Percentiles rank a stretch among this genome's conserved stretches.
Evolutionary conservation across 1,140 invertebrate genomes (phyloP).

Genomic region (Chironomus striatipennis): DNA sequence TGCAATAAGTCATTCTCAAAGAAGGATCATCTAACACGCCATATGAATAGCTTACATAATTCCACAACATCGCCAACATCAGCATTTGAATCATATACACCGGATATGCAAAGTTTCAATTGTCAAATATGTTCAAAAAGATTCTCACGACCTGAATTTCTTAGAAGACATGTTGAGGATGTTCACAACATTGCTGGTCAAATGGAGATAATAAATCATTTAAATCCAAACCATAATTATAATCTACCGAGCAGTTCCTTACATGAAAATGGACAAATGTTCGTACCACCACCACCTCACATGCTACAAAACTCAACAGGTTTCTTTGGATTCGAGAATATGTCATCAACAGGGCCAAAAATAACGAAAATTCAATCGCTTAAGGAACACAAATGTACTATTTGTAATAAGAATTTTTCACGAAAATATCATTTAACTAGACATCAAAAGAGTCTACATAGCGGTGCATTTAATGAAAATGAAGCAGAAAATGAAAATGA

Average conservation of each 20-base stretch:
- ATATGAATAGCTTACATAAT: background rate
- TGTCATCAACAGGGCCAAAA: background rate
- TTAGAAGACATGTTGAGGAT: background rate
- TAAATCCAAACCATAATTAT: background rate
- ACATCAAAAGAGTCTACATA: background rate
- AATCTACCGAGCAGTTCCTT: background rate
- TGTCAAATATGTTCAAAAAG: background rate
- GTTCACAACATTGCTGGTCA: background rate
- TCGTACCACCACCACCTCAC: background rate
- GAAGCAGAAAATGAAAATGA: background rate
- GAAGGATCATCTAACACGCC: background rate
- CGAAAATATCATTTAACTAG: background rate
- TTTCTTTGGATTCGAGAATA: background rate
- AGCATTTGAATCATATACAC: background rate
- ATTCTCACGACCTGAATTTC: background rate
- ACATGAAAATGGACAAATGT: background rate
- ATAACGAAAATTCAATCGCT: background rate
- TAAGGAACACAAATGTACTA: background rate
- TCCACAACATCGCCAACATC: background rate
- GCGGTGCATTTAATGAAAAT: background rate
- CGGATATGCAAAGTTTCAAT: background rate
- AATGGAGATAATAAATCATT: slow-evolving; percentile 4
- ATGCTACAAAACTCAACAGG: background rate
- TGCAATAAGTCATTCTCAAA: background rate
- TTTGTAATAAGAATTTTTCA: slow-evolving; percentile 1